phyloP scores from a whole-genome alignment of 2,797 vertebrate species.

The Novumbra hubbsi region DNA sequence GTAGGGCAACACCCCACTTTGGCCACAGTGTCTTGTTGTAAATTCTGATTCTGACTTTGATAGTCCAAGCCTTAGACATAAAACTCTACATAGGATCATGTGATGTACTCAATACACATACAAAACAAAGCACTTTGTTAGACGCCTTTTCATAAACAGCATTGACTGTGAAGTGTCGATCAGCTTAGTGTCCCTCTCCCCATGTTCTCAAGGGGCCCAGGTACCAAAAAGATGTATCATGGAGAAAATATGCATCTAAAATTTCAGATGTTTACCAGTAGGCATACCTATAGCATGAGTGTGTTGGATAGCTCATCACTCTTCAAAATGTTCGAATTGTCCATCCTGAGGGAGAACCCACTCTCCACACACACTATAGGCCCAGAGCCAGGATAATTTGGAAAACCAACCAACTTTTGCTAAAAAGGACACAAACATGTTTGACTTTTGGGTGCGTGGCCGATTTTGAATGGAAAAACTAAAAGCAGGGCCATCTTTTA shows the following conservation, averaged over 20 bases:
- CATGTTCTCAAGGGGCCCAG: not conserved
- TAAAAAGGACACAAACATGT: slow-evolving; percentile 56
- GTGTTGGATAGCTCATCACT: slow-evolving; percentile 54
- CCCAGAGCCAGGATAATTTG: slow-evolving; percentile 61
- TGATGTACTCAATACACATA: too few relatives aligned
- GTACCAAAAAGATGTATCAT: not conserved
- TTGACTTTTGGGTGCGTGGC: slow-evolving; percentile 45
- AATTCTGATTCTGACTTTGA: not conserved
- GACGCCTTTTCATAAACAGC: too few relatives aligned
- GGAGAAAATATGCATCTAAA: not conserved
- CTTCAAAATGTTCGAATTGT: slow-evolving; percentile 71
- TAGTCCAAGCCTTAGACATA: not conserved
- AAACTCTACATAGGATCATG: too few relatives aligned
- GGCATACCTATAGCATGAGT: slow-evolving; percentile 43
- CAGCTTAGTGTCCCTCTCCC: not conserved
- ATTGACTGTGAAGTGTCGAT: not conserved
- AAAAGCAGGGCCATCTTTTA: not conserved
- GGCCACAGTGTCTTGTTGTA: not conserved
- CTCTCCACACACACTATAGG: slow-evolving; percentile 58
- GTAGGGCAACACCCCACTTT: not conserved
- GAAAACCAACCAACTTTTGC: slow-evolving; percentile 63
- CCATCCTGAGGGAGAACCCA: slow-evolving; percentile 60
- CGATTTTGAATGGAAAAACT: not conserved
- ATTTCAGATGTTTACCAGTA: not conserved
- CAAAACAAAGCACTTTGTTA: too few relatives aligned